Evolutionary conservation across 2,113 vertebrate species (phyloP).

Genomic region (Nothocercus julius): DNA sequence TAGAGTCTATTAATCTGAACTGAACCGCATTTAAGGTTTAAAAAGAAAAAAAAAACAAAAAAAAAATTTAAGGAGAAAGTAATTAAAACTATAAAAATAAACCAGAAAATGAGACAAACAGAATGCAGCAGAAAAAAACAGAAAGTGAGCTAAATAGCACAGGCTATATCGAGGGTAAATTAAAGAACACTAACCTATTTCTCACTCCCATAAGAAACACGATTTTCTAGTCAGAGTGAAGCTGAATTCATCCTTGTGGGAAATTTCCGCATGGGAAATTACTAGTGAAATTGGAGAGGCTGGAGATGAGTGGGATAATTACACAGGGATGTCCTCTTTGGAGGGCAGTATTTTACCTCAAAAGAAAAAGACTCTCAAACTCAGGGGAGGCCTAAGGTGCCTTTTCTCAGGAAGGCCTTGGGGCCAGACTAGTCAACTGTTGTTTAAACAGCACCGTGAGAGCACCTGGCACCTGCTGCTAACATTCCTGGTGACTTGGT

Average conservation of each 20-base stretch:
- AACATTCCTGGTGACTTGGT: not conserved
- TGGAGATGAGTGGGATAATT: not conserved
- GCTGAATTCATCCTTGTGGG: not conserved
- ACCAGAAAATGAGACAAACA: not conserved
- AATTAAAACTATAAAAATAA: not conserved
- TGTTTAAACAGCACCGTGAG: no score
- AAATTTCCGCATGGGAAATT: not conserved
- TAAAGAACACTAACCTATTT: not conserved
- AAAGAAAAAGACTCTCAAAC: no score
- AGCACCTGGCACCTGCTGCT: not conserved
- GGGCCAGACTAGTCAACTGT: no score
- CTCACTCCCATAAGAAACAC: not conserved
- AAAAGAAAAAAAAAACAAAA: not conserved
- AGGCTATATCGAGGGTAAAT: not conserved
- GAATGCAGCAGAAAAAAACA: not conserved
- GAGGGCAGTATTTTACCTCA: not conserved
- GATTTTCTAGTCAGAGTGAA: not conserved
- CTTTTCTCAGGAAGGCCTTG: not conserved
- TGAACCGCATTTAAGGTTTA: not conserved
- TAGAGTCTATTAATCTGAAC: not conserved
- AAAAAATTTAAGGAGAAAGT: not conserved
- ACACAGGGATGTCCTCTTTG: not conserved
- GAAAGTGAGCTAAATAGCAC: not conserved
- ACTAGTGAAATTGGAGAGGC: not conserved
- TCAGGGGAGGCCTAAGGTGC: not conserved